Base-by-base conservation (phyloP, 2,113 vertebrate genomes). In the Dromas ardeola region DNA sequence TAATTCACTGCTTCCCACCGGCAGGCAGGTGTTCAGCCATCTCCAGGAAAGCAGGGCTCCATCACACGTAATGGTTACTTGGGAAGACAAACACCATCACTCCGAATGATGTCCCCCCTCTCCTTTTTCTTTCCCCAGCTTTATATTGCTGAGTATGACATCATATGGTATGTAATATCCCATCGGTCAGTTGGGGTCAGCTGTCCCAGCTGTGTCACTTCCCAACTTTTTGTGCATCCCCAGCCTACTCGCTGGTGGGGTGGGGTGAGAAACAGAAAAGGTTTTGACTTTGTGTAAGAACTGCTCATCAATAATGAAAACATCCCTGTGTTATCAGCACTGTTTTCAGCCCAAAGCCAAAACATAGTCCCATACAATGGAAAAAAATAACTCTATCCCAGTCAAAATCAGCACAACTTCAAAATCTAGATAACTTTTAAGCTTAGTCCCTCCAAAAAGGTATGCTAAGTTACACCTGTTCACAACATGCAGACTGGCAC, bases 31-130 rank as follows among this genome's bases (percentile, higher is more conserved):
- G 22, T 69, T 79, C 43, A 90, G 40, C 9, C 16, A 36, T 3
- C 5, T 32, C 26, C 25, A 59, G 67, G 52, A 52, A 12, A 90
- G 12, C 10, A 42, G 42, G 19, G 29, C 67, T 56, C 32, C 34
- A 15, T 6, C 40, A 29, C 1, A 0, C 1, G 0, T n/a, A 40
- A 23, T 0, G 0, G 23, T 29, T 10, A 25, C 15, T 67, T n/a
- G n/a, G 27, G n/a, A 42, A 77, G n/a, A 58, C 9, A 50, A n/a
- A 77, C 0, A 0, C 52, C 29, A n/a, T 42, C 23, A 67, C n/a
- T 42, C 12, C 0, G 1, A 56, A 23, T 0, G 1, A 23, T 0
- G 1, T 56, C 5, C 16, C 5, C 4, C 8, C 20, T 30, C 32
- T 66, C 20, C 13, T 45, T 22, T 29, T 32, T 66, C 63, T 66